phyloP scores from a whole-genome alignment of 2,797 vertebrate genomes.

The Triplophysa yarkandensis region DNA sequence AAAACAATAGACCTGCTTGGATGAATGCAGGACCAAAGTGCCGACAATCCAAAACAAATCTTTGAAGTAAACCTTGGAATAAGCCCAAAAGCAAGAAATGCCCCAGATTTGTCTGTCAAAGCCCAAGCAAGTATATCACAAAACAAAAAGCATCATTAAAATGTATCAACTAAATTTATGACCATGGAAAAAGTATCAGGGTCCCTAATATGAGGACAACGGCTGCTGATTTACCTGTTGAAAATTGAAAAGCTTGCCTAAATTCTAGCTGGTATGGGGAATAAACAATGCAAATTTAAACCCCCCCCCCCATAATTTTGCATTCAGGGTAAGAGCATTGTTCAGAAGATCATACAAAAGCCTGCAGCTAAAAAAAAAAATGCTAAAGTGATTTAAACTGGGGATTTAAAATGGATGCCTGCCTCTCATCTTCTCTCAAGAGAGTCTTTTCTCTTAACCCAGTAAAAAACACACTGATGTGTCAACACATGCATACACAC shows the following conservation, averaged over 20 bases:
- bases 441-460: constrained; percentile 17
- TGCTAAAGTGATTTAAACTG: constrained; percentile 66
- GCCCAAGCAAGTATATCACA: constrained; percentile 31
- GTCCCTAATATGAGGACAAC: not conserved
- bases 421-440: constrained; percentile 51
- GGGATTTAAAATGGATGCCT: constrained; percentile 73
- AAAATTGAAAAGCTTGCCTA: constrained; percentile 3
- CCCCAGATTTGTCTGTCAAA: constrained; percentile 55
- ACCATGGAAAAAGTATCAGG: too few relatives aligned
- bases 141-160: not conserved
- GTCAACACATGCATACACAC: not conserved
- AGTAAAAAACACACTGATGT: constrained; percentile 19
- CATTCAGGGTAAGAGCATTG: constrained; percentile 55
- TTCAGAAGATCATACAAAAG: constrained; percentile 67
- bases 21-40: constrained; percentile 40
- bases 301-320: constrained; percentile 10
- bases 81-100: constrained; percentile 47
- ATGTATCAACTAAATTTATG: not conserved
- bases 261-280: not conserved
- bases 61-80: constrained; percentile 40
- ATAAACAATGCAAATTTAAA: not conserved
- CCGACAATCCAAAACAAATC: constrained; percentile 51
- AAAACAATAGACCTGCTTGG: constrained; percentile 27
- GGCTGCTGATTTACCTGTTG: not conserved
- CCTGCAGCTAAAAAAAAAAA: constrained; percentile 64